Base-by-base conservation (phyloP, 2,888 invertebrate genomes). In the Lomographa bimaculata region DNA sequence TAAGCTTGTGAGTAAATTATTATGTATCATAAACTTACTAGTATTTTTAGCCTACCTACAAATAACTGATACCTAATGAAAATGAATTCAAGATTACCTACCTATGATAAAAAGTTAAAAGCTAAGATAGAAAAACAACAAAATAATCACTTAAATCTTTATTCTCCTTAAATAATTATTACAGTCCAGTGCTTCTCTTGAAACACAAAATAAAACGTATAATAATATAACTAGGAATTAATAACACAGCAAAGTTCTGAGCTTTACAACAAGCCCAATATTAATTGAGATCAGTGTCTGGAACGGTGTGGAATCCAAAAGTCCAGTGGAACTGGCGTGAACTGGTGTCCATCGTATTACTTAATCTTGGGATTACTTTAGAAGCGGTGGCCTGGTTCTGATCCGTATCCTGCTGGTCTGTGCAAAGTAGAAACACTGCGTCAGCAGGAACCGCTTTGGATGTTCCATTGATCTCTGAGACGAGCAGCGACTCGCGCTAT, bases 401-500 rank as follows among this genome's bases (percentile, higher is more conserved):
- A 63, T 57, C 39, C 70, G 65, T 50, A 49, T 35, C 50, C 66
- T 70, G 54, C 62, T 56, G 54, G 51, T 58, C 52, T 77, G 62
- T 36, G 82, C 79, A 51, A 65, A 49, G 71, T 82, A 82, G 67
- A 80, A 79, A 55, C 77, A 59, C 64, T 74, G 79, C 50, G 71
- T 77, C 58, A 79, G 65, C 67, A 83, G 61, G 63, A 81, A 84
- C 64, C 82, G 71, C 64, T 69, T 72, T 41, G 85, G 83, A 57
- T 79, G 85, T 81, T 82, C 85, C 84, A 69, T 71, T 77, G 84
- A 86, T 81, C 87, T 84, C 84, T 67, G 71, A 67, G 73, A 72
- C 70, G 73, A 67, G 60, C 68, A 67, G 60, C 67, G 63, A 55
- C 75, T 74, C 71, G 75, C 60, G 60, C 60, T 65, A 64, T 80